phyloP scores from a whole-genome alignment of 2,113 vertebrate genomes.

The Microcebus tavaratra region DNA sequence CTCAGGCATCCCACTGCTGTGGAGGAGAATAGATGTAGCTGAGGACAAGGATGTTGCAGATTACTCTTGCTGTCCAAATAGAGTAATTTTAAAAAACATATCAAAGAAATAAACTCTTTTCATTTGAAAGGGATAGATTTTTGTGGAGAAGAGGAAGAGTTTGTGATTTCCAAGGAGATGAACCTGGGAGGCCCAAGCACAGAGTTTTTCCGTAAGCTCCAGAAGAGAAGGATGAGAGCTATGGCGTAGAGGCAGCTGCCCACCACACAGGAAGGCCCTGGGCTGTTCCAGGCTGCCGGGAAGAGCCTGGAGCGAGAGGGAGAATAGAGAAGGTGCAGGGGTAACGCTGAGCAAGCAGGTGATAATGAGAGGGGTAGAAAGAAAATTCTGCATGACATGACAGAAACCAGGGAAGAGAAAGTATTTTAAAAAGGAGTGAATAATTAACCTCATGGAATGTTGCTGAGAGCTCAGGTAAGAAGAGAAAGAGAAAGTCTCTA shows the following conservation, averaged over 20 bases:
- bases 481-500: background rate
- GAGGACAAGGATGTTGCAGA: background rate
- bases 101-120: background rate
- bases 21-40: background rate
- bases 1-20: background rate
- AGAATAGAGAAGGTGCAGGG: background rate
- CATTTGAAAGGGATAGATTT: background rate
- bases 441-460: background rate
- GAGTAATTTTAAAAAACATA: background rate
- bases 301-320: background rate
- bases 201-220: background rate
- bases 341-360: background rate
- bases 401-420: constrained; percentile 10
- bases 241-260: background rate
- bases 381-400: background rate
- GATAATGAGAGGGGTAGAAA: background rate
- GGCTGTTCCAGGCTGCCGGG: background rate
- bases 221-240: background rate
- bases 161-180: constrained; percentile 1
- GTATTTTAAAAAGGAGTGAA: background rate
- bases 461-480: background rate
- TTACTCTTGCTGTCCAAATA: background rate
- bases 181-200: background rate
- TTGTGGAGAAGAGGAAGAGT: background rate
- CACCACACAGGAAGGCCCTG: background rate